Evolutionary conservation across 2,113 vertebrate genomes (phyloP), one percentile per base, ranked within the genome.

Genomic region (Blennius ocellaris): DNA sequence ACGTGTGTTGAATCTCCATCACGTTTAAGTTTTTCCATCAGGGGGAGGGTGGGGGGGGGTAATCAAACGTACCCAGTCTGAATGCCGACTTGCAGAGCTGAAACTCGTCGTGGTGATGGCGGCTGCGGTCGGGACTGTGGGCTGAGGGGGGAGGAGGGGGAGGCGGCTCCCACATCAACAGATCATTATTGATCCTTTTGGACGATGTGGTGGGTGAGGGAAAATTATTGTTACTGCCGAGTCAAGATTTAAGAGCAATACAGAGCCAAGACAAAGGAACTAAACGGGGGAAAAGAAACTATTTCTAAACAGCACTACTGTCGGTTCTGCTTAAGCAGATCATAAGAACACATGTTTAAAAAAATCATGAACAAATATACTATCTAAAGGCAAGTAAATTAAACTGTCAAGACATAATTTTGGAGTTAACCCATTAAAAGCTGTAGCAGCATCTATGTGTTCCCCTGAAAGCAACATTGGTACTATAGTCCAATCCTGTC

Each of bases 11-110:
- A 12, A 61, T 61, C 43, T 60, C 36, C 3, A 47, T 30, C 52
- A 4, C 21, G 39, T 0, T 53, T 11, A 43, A 58, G 10, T 45
- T 52, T 76, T 78, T 53, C 48, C 63, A 68, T 66, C 21, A 52
- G 10, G 15, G 21, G 62, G n/a, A n/a, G n/a, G n/a, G n/a, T n/a
- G 10, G 15, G 21, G 62, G 10, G 15, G 21, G 62, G 39, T 12
- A 17, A 48, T 40, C 7, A 37, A 54, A 76, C 94, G 79, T 83
- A 96, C 96, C 96, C 69, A 96, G 92, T 76, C 91, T 95, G 58
- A 97, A 95, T 65, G 96, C 96, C 0, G 96, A 97, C 83, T 97
- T 97, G 95, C 96, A 97, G 84, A 96, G 94, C 82, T 94, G 94
- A 81, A 97, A 97, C 73, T 91, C 92, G 0, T 93, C 93, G 8